These are phyloP conservation scores for Passer domesticus DNA, from an alignment of 2,113 vertebrate species.

Conservation along the genomic window DNA sequence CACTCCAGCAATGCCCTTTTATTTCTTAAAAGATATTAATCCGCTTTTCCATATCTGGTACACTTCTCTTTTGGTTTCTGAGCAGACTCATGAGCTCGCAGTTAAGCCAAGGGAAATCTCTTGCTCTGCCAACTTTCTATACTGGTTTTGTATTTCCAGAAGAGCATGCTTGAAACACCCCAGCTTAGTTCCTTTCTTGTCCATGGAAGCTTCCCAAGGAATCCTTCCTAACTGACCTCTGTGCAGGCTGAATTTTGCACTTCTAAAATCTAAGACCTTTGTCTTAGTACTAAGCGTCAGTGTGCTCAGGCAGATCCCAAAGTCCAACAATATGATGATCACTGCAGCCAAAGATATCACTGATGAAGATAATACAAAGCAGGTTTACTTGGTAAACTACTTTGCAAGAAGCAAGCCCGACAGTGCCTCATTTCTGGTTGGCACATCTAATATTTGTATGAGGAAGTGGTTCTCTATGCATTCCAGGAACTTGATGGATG, in stretches of 20 bases:
- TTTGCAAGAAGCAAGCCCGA: neutral
- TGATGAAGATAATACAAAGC: neutral
- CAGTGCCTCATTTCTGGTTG: neutral
- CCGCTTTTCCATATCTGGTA: neutral
- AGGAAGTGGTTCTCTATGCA: neutral
- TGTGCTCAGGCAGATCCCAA: accelerated
- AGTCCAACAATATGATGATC: neutral
- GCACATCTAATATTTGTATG: neutral
- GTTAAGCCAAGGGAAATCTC: neutral
- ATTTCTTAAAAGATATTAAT: neutral
- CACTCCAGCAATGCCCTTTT: neutral
- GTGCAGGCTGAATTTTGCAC: neutral
- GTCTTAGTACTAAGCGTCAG: neutral
- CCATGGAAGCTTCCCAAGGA: neutral
- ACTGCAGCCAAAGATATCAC: neutral
- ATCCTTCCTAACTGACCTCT: neutral
- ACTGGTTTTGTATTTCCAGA: neutral
- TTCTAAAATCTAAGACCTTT: neutral
- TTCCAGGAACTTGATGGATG: neutral
- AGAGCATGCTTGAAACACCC: neutral
- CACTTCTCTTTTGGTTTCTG: neutral
- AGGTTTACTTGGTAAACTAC: neutral
- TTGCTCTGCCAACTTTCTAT: neutral
- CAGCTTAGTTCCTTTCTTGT: neutral
- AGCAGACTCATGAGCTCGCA: neutral